Base-by-base conservation (phyloP, 2,888 invertebrate species). In the Acanthosoma haemorrhoidale region DNA sequence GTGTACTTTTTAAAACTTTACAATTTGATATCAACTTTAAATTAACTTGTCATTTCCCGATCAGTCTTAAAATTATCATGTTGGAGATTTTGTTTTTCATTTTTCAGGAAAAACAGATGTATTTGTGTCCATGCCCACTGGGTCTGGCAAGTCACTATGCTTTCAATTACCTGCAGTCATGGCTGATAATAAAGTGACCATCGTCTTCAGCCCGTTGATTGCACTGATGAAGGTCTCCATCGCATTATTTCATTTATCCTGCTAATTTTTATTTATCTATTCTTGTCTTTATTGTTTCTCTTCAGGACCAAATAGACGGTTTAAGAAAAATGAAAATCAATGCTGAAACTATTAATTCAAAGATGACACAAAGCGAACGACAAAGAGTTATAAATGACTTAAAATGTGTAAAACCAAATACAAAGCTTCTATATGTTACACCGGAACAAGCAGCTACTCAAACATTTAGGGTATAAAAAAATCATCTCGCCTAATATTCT, bases 41-140 rank as follows among this genome's bases (percentile, higher is more conserved):
- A 43, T 11, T 11, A 43, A 43, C 6, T 43, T 15, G 6, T 43
- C 8, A 6, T 15, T 43, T 43, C 16, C 16, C 6, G 15, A 15
- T 43, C 16, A 43, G 13, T 15, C 51, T 11, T 11, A 43, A 11
- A 11, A 8, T 43, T 43, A 11, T 15, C 15, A 43, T 15, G 51
- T 15, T 11, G 51, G 8, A 43, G 6, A 43, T 11, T 43, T 11
- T 15, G 15, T 43, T 43, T 16, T 34, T 61, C 11, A 16, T 21
- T 67, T 18, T 66, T 32, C 31, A 70, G 71, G 71, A 13, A 73
- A 73, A 34, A 34, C 58, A 51, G 98, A 99, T 87, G 92, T 96
- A 0, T 95, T 92, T 79, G 88, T 99, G 11, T 96, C 94, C 74
- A 96, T 99, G 96, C 99, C 99, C 1, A 99, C 99, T 4, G 99